A percentile compares a stretch with the other conserved stretches of the same genome.
Evolutionary conservation across 1,140 invertebrate genomes (phyloP).

Genomic region (Patella vulgata): DNA sequence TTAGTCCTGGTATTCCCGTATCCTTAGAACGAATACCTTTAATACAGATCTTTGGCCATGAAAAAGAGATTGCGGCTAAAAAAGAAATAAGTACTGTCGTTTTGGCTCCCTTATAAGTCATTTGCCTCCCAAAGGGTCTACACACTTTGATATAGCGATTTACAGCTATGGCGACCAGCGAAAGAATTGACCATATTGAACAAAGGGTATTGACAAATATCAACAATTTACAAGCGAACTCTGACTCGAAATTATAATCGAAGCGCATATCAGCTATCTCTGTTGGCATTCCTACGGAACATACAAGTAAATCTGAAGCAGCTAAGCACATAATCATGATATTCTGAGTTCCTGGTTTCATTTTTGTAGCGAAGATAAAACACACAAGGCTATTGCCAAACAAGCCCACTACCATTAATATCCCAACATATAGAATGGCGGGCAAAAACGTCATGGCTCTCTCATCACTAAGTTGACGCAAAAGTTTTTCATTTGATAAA

Average conservation of each 20-base stretch:
- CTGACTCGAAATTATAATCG: too few relatives aligned
- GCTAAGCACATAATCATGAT: conserved; percentile 42
- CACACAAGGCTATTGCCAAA: conserved; percentile 42
- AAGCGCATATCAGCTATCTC: too few relatives aligned
- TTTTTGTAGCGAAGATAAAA: conserved; percentile 33
- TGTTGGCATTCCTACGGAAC: conserved; percentile 32
- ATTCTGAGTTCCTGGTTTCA: conserved; percentile 36
- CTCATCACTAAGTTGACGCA: too few relatives aligned
- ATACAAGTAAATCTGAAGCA: conserved; percentile 46
- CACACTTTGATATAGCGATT: too few relatives aligned
- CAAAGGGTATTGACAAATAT: conserved; percentile 24
- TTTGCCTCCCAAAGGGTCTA: conserved; percentile 25
- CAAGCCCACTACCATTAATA: conserved; percentile 37
- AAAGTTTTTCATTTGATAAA: too few relatives aligned
- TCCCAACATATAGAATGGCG: conserved; percentile 32
- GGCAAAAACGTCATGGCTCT: conserved; percentile 19
- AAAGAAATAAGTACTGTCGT: conserved; percentile 3
- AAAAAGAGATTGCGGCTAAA: conserved; percentile 1
- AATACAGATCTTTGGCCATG: conserved; percentile 13
- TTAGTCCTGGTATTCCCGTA: background rate
- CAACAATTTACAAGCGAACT: too few relatives aligned
- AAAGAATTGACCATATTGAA: conserved; percentile 27
- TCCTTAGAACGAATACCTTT: conserved; percentile 20
- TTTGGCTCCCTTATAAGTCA: conserved; percentile 12
- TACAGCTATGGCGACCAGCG: conserved; percentile 26